phyloP scores from a whole-genome alignment of 2,888 invertebrate genomes.

The Dione vanillae region DNA sequence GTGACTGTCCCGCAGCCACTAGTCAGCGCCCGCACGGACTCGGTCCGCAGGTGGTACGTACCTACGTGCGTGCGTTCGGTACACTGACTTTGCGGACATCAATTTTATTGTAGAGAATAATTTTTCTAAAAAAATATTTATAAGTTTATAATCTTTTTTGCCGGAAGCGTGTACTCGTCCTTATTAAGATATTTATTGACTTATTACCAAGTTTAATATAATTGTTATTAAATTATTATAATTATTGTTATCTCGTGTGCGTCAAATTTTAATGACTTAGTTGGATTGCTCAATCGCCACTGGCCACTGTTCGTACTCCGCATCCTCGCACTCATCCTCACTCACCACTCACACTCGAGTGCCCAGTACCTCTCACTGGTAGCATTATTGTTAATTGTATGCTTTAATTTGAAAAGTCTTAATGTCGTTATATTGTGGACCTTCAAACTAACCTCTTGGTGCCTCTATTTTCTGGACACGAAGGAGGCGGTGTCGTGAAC shows the following conservation, averaged over 20 bases:
- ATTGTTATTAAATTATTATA: slow-evolving; percentile 24
- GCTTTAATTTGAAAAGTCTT: too few species aligned
- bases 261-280: slow-evolving; percentile 19
- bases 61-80: too few species aligned
- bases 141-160: slow-evolving; percentile 3
- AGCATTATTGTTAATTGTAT: too few species aligned
- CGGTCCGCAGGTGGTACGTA: too few species aligned
- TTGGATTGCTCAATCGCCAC: slow-evolving; percentile 23
- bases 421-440: not conserved
- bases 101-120: not conserved
- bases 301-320: slow-evolving; percentile 6
- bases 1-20: not conserved
- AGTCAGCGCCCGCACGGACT: too few species aligned
- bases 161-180: not conserved
- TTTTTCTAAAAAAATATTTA: not conserved
- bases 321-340: not conserved
- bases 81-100: not conserved
- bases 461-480: too few species aligned
- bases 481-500: not conserved
- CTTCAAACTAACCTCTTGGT: not conserved
- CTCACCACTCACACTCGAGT: too few species aligned
- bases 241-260: slow-evolving; percentile 23
- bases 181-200: slow-evolving; percentile 19
- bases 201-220: slow-evolving; percentile 18
- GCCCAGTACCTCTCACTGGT: too few species aligned